These are phyloP conservation scores for Leptinotarsa undecemlineata DNA, from an alignment of 1,140 invertebrate genomes.

Conservation along the genomic window DNA sequence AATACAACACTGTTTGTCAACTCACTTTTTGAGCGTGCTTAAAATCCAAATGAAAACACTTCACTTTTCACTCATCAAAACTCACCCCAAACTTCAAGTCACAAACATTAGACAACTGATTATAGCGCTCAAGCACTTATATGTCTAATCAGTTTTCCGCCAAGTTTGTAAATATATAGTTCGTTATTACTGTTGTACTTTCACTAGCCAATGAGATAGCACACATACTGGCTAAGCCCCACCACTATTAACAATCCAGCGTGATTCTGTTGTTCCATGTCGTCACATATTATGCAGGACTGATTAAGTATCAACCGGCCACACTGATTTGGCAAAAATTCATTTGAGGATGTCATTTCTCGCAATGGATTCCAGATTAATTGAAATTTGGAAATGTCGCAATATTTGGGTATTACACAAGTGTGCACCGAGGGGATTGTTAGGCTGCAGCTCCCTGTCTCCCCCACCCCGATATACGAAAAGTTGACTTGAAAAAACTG, in stretches of 20 bases:
- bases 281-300: background rate
- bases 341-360: too few species aligned
- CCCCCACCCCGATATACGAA: too few species aligned
- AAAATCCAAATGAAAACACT: background rate
- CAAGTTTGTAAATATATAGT: constrained; percentile 12
- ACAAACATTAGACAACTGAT: background rate
- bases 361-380: too few species aligned
- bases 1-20: background rate
- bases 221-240: background rate
- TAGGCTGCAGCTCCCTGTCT: too few species aligned
- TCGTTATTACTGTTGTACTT: constrained; percentile 14
- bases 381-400: too few species aligned
- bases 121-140: background rate
- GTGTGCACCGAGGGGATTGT: too few species aligned
- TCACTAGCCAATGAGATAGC: constrained; percentile 26
- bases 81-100: background rate
- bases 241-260: background rate
- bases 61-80: background rate
- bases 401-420: too few species aligned
- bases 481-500: too few species aligned
- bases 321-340: background rate
- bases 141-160: constrained; percentile 10
- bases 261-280: background rate
- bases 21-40: background rate
- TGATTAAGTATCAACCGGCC: background rate